Evolutionary conservation across 2,888 invertebrate species (phyloP), one percentile per base, ranked within the genome.

Genomic region (Lepas anatifera): DNA sequence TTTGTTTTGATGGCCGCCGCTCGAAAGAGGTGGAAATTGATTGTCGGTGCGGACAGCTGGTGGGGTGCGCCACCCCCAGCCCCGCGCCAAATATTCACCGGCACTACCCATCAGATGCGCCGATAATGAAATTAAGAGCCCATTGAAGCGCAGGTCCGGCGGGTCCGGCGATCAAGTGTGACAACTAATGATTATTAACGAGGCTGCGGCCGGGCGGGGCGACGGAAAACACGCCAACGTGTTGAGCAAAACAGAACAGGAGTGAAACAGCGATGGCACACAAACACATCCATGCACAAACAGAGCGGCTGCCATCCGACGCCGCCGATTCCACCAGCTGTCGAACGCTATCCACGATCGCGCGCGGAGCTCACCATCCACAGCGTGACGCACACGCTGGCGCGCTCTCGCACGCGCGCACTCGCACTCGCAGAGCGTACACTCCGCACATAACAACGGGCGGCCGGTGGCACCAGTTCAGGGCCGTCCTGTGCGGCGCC

Each of bases 261-360:
- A 58, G 58, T 58, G 58, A 58, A 58, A 58, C 58, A 58, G 32
- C 58, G 18, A 58, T 58, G 58, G 58, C 58, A 58, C 58, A 41
- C 41, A 41, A 13, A 16, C 41, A 16, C 41, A 41, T n/a, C n/a
- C n/a, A n/a, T n/a, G n/a, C n/a, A n/a, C n/a, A n/a, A n/a, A n/a
- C n/a, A n/a, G n/a, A n/a, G n/a, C n/a, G n/a, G n/a, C n/a, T n/a
- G n/a, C n/a, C n/a, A n/a, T n/a, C n/a, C n/a, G n/a, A n/a, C n/a
- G n/a, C n/a, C n/a, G n/a, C n/a, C n/a, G n/a, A n/a, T n/a, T n/a
- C n/a, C n/a, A n/a, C n/a, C n/a, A n/a, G n/a, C n/a, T n/a, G n/a
- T n/a, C n/a, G n/a, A n/a, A n/a, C n/a, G n/a, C n/a, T n/a, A n/a
- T n/a, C n/a, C n/a, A n/a, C n/a, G n/a, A n/a, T n/a, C n/a, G n/a